phyloP scores from a whole-genome alignment of 2,888 invertebrate species.

The Yponomeuta evonymella region DNA sequence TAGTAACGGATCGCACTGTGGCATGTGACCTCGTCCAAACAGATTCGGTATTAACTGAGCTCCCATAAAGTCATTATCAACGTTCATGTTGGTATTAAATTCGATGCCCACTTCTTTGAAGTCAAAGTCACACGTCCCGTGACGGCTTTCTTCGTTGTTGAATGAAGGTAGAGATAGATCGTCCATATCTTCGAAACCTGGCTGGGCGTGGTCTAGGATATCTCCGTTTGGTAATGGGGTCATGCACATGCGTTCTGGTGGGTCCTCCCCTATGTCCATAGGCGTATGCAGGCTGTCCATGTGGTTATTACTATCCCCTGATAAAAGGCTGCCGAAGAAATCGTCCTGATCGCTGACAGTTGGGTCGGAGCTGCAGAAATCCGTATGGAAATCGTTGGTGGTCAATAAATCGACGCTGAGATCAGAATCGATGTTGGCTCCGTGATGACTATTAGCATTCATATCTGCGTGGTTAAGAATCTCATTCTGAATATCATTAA shows the following conservation, averaged over 20 bases:
- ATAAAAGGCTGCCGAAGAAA: conserved; percentile 56
- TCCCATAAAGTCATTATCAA: conserved; percentile 70
- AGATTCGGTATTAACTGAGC: conserved; percentile 62
- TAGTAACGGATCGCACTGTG: conserved; percentile 83
- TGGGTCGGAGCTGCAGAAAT: conserved; percentile 49
- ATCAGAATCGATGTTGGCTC: conserved; percentile 22
- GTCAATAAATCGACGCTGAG: conserved; percentile 27
- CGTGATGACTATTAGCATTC: conserved; percentile 34
- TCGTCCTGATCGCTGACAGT: conserved; percentile 53
- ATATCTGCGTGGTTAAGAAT: conserved; percentile 61
- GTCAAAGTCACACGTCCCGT: conserved; percentile 62
- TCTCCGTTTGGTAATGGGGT: conserved; percentile 61
- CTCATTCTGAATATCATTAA: conserved; percentile 65
- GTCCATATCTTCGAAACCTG: conserved; percentile 64
- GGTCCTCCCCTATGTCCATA: conserved; percentile 58
- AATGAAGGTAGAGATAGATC: conserved; percentile 63
- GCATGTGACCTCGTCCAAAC: conserved; percentile 65
- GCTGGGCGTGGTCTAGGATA: conserved; percentile 49
- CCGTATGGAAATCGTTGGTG: conserved; percentile 49
- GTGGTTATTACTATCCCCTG: conserved; percentile 42
- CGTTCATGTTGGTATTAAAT: conserved; percentile 73
- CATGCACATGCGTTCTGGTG: conserved; percentile 53
- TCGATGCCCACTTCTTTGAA: conserved; percentile 80
- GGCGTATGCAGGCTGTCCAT: conserved; percentile 43
- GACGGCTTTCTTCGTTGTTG: conserved; percentile 55